These are phyloP conservation scores for Ligdia adustata DNA, from an alignment of 2,888 invertebrate genomes.

Conservation along the genomic window DNA sequence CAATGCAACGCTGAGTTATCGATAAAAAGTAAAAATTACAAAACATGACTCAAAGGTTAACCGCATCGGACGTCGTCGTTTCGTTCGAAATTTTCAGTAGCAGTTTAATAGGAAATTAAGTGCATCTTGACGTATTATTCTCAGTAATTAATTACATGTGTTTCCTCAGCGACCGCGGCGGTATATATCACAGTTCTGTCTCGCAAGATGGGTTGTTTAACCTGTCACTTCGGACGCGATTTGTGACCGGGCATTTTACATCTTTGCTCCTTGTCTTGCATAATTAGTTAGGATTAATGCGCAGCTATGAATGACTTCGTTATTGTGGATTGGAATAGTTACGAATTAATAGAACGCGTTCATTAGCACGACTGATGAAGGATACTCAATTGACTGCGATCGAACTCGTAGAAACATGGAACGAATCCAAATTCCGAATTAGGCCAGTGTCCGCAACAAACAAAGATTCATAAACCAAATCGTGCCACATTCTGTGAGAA, in stretches of 20 bases:
- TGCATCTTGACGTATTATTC: constrained; percentile 79
- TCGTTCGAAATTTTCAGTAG: constrained; percentile 58
- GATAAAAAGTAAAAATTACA: constrained; percentile 4
- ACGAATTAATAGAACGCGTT: constrained; percentile 9
- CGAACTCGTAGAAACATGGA: constrained; percentile 32
- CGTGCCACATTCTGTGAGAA: constrained; percentile 26
- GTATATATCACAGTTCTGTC: constrained; percentile 79
- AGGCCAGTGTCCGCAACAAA: constrained; percentile 32
- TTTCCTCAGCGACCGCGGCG: constrained; percentile 68
- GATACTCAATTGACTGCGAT: constrained; percentile 17
- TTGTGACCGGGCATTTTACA: constrained; percentile 80
- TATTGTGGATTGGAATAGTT: constrained; percentile 65
- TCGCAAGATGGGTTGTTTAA: constrained; percentile 77
- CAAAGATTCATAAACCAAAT: constrained; percentile 36
- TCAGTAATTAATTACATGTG: constrained; percentile 75
- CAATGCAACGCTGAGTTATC: background rate
- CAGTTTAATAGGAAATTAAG: constrained; percentile 78
- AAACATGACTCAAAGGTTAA: background rate
- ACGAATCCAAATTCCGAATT: constrained; percentile 36
- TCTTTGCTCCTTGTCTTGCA: constrained; percentile 78
- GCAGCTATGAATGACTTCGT: constrained; percentile 72
- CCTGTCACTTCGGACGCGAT: constrained; percentile 78
- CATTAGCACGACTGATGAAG: constrained; percentile 10
- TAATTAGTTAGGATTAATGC: constrained; percentile 82
- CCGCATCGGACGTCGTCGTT: constrained; percentile 45